Base-by-base conservation (phyloP, 1,140 invertebrate species). In the Caerostris extrusa region DNA sequence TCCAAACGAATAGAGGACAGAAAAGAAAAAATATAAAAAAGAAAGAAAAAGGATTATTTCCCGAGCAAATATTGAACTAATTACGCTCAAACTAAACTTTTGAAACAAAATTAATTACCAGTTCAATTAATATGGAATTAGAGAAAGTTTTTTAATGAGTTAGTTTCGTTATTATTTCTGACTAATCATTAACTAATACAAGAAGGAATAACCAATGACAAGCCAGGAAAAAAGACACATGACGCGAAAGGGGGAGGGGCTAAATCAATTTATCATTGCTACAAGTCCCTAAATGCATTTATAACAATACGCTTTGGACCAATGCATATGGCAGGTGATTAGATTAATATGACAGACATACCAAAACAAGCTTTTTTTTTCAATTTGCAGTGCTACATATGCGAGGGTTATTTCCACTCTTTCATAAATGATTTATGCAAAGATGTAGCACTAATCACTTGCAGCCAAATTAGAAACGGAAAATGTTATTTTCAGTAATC, bases 31-130 rank as follows among this genome's bases (percentile, higher is more conserved):
- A 2, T 53, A 77, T 5, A 12, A 12, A 77, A 77, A 85, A 60
- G 12, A 82, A 50, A 85, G 55, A 7, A 5, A 14, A 7, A 3
- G 53, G 57, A 85, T 34, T 57, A 64, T 64, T 88, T 88, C 64
- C 86, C 50, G 58, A 12, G 60, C 19, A 88, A 88, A 88, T 88
- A 88, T 88, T 88, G 14, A 88, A 64, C 4, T 67, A 88, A 88
- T 57, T 67, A 86, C 34, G 10, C 5, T 5, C 19, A 83, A 83
- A 83, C 71, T 34, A 56, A 83, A 57, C 82, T 57, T n/a, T n/a
- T 19, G 60, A 64, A 61, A 88, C 60, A 10, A 34, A 50, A 67
- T 10, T 67, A 64, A 88, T 88, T 88, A 88, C 10, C 53, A 88
- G 64, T 88, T 7, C 60, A 67, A 88, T 67, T 88, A 88, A 64